phyloP scores from a whole-genome alignment of 2,888 invertebrate species.

The Zaprionus obscuricornis region DNA sequence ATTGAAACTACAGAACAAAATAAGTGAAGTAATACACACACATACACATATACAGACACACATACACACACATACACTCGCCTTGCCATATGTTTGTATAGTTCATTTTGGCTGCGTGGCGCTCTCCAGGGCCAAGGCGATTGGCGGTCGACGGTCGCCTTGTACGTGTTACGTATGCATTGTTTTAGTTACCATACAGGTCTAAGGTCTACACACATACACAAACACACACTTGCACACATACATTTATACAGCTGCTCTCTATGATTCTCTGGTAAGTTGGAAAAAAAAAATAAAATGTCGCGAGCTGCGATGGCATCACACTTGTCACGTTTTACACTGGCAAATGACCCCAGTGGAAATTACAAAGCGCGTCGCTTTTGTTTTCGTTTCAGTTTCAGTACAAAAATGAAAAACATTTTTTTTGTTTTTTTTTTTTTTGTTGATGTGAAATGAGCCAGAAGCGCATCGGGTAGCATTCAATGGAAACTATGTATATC shows the following conservation, averaged over 20 bases:
- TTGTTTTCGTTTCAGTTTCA: slow-evolving; percentile 19
- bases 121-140: slow-evolving; percentile 41
- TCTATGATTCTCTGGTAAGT: slow-evolving; percentile 2
- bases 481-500: slow-evolving; percentile 49
- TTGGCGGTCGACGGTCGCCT: no score
- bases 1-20: slow-evolving; percentile 59
- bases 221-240: no score
- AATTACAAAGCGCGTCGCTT: slow-evolving; percentile 4
- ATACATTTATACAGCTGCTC: neutral
- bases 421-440: slow-evolving; percentile 9
- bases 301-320: slow-evolving; percentile 47
- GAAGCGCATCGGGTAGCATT: slow-evolving; percentile 63
- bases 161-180: slow-evolving; percentile 18
- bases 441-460: slow-evolving; percentile 36
- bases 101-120: slow-evolving; percentile 27
- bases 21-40: neutral
- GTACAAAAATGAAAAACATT: slow-evolving; percentile 15
- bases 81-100: neutral
- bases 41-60: neutral
- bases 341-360: slow-evolving; percentile 64
- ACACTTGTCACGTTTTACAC: slow-evolving; percentile 68
- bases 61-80: slow-evolving; percentile 10
- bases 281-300: no score
- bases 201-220: neutral
- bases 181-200: slow-evolving; percentile 1